Percentiles rank a stretch among this genome's conserved stretches.
These are phyloP conservation scores for Lepidothrix coronata DNA, from an alignment of 2,113 vertebrate genomes.

Conservation along the genomic window DNA sequence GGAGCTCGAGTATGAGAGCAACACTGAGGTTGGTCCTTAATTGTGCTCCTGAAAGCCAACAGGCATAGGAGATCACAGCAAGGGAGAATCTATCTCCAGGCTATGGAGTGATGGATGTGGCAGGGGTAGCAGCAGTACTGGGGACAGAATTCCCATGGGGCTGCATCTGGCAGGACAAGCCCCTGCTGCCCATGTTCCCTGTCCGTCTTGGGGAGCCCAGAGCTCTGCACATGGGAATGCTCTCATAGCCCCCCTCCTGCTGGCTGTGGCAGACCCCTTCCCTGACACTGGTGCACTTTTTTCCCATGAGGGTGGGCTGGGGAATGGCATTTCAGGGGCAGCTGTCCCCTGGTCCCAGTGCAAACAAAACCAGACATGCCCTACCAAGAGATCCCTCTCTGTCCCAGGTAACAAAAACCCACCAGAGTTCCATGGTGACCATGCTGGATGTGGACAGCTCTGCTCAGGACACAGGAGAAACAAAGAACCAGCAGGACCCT, in stretches of 20 bases:
- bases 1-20: not conserved
- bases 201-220: accelerated
- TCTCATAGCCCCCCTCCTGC: not conserved
- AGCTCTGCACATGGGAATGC: accelerated
- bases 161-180: not conserved
- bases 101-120: not conserved
- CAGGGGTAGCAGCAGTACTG: not conserved
- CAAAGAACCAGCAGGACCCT: not conserved
- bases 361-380: not conserved
- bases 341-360: not conserved
- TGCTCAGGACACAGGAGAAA: not conserved
- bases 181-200: not conserved
- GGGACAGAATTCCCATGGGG: not conserved
- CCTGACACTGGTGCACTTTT: not conserved
- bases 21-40: conserved; percentile 28
- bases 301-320: not conserved
- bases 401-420: not conserved
- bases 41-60: not conserved
- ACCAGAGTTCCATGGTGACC: accelerated
- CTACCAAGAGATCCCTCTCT: not conserved
- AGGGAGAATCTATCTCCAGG: not conserved
- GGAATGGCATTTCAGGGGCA: not conserved
- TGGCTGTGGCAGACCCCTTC: not conserved
- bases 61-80: not conserved
- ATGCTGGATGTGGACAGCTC: not conserved